Base-by-base conservation (phyloP, 30 jellyfish, hydroid and myxozoan genomes). In the Aurelia sp. region DNA sequence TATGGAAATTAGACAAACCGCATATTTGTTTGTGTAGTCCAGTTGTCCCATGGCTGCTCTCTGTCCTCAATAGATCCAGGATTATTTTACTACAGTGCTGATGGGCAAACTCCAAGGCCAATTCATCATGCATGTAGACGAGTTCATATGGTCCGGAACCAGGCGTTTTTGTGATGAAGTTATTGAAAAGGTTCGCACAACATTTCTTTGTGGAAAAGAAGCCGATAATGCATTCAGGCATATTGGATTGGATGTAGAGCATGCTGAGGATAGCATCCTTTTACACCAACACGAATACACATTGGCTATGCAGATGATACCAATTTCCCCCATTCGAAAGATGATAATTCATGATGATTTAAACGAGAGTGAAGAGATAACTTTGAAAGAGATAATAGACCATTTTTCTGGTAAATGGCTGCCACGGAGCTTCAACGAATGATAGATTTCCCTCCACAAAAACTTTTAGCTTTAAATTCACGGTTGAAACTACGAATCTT, bases 51-150 rank as follows among this genome's bases (percentile, higher is more conserved):
- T 68, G 80, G 80, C 5, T 68, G 80, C 33, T 59, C 30, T 22
- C 80, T 19, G 33, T 15, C 80, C 22, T 68, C 80, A 68, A 59
- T 59, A 6, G 80, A 68, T 68, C 80, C 80, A 68, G 80, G 80
- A 59, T 68, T 68, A 19, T 68, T 68, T 59, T 19, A 19, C 13
- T 68, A 59, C 60, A 22, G 22, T 59, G 22, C 22, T 59, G 33
- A 68, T 8, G 61, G 33, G 60, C n/a, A 19, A 59, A 19, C 33
- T 68, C 60, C 80, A 68, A 68, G 80, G 80, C 22, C 22, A 19
- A 68, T 68, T 68, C 33, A n/a, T n/a, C n/a, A n/a, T n/a, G n/a
- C n/a, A n/a, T n/a, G n/a, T n/a, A n/a, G n/a, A n/a, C n/a, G n/a
- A 68, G 22, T 6, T 19, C 33, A 59, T 59, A 68, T 24, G 80